Percentiles rank a stretch among this genome's conserved stretches.
Evolutionary conservation across 2,113 vertebrate genomes (phyloP).

Genomic region (Pteronura brasiliensis): DNA sequence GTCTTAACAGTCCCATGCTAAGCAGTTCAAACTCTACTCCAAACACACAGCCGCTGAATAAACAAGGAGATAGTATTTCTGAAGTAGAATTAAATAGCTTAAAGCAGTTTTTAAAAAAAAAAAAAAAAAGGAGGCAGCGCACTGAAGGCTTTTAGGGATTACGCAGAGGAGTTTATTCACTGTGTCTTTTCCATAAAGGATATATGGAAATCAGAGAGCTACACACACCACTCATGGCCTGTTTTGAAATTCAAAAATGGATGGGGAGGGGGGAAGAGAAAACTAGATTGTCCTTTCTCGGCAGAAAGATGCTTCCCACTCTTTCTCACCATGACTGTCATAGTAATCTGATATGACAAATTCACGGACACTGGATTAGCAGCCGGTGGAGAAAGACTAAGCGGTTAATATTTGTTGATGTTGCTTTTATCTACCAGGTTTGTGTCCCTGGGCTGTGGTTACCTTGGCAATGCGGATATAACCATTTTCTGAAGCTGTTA

Average conservation of each 20-base stretch:
- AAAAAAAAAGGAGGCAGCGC: constrained; percentile 77
- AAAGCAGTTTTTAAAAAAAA: constrained; percentile 92
- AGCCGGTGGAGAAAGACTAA: constrained; percentile 96
- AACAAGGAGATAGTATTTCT: constrained; percentile 93
- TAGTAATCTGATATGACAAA: constrained; percentile 99
- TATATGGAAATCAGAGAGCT: constrained; percentile 98
- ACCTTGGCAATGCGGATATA: constrained; percentile 96
- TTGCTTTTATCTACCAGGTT: constrained; percentile 99
- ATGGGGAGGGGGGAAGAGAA: constrained; percentile 83
- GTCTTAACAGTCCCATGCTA: constrained; percentile 83
- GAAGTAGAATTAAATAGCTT: constrained; percentile 98
- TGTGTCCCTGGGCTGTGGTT: constrained; percentile 97
- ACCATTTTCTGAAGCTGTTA: constrained; percentile 96
- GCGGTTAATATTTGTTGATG: constrained; percentile 99
- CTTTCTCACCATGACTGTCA: constrained; percentile 98
- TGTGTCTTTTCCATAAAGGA: constrained; percentile 95
- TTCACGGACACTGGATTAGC: constrained; percentile 99
- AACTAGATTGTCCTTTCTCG: constrained; percentile 97
- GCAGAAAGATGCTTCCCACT: constrained; percentile 95
- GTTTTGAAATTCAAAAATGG: constrained; percentile 98
- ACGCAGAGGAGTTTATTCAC: constrained; percentile 97
- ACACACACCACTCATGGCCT: constrained; percentile 94
- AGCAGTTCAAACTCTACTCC: constrained; percentile 85
- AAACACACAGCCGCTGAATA: constrained; percentile 89
- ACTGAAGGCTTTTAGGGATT: constrained; percentile 95